Conservation (phyloP, 1,140 invertebrate species). For the Camponotus pennsylvanicus region DNA sequence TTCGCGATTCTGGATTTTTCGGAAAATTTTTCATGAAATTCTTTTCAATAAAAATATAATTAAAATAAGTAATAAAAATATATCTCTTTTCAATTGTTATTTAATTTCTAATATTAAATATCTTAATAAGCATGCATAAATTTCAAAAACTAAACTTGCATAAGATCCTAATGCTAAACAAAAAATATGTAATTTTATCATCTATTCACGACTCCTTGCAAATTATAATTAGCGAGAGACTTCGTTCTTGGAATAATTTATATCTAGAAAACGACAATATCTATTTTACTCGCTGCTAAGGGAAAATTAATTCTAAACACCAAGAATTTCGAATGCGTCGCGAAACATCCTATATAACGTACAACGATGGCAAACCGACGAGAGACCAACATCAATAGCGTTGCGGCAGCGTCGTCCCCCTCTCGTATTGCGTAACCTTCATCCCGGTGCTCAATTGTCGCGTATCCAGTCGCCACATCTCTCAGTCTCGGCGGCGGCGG, state of each 20-base stretch:
- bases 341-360: neutral
- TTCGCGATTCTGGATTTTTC: neutral
- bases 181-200: too few relatives aligned
- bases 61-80: neutral
- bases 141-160: too few relatives aligned
- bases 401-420: slow-evolving; percentile 30
- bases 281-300: neutral
- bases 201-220: too few relatives aligned
- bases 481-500: slow-evolving; percentile 24
- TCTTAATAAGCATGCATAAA: too few relatives aligned
- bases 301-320: neutral
- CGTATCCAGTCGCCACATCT: slow-evolving; percentile 56
- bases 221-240: too few relatives aligned
- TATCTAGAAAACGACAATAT: neutral
- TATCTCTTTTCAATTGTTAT: neutral
- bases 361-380: slow-evolving; percentile 25
- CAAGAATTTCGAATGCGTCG: neutral
- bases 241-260: neutral
- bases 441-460: slow-evolving; percentile 37
- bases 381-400: slow-evolving; percentile 44
- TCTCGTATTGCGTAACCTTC: slow-evolving; percentile 65
- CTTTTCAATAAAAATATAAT: neutral
- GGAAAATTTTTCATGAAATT: neutral
- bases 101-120: too few relatives aligned
- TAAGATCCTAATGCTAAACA: too few relatives aligned